Evolutionary conservation across 2,113 vertebrate species (phyloP), one percentile per base, ranked within the genome.

Genomic region (Scatophagus argus): DNA sequence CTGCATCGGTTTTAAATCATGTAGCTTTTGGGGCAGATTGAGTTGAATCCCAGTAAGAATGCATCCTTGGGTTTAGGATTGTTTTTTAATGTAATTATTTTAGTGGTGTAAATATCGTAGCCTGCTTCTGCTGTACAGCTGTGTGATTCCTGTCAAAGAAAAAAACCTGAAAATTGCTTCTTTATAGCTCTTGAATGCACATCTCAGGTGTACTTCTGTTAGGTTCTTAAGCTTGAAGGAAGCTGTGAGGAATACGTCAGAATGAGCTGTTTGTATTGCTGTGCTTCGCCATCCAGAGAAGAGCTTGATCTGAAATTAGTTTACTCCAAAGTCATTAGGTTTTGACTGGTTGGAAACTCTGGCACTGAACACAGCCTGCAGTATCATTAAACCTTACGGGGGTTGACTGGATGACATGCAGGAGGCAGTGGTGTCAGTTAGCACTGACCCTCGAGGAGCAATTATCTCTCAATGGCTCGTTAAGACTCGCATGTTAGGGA

Each of bases 381-480:
- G 66, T 86, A 58, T 31, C 51, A 66, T 69, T 79, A 32, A 60
- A 55, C 6, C 68, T 61, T 61, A 81, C 77, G 25, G 41, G 60
- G 52, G 32, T 44, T 65, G 72, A 83, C 55, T 78, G 62, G 74
- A 64, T 87, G 81, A 82, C 82, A 66, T 32, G n/a, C 31, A 72
- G 66, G 63, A 77, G 44, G 73, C 81, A 60, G 71, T 27, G 47
- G 74, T 89, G 76, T 82, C 81, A 69, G 65, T 85, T 79, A 63
- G 38, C 67, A 7, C 59, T 56, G 83, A 63, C 71, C 85, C 85
- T 87, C 29, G 23, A 83, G 88, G 76, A 79, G 79, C 83, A 89
- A 91, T 93, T 93, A 89, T 89, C 81, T 70, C 75, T 78, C 61
- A 19, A 2, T 41, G 67, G 55, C 81, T 90, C 61, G 43, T 91